Base-by-base conservation (phyloP, 2,797 vertebrate genomes). In the Coracias cyanogaster region DNA sequence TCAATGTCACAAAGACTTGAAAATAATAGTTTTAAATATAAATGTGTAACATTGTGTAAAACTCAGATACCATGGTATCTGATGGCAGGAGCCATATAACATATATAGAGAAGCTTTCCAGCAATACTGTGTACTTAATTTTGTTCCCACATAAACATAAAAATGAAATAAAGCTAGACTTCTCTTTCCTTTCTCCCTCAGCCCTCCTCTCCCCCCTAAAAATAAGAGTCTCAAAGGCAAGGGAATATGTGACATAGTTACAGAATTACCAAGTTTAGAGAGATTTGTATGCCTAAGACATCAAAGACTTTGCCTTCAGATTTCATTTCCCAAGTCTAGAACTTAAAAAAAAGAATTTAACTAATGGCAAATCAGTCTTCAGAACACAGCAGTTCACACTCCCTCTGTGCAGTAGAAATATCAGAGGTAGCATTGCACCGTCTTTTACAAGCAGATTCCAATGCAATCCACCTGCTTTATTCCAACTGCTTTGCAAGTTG, bases 1-100 rank as follows among this genome's bases (percentile, higher is more conserved):
- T 90, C 45, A 83, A 45, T 84, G 58, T 65, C 77, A 94, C 72
- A 86, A 83, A 93, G 41, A 33, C 46, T 76, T 37, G 83, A 83
- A 69, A 60, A 80, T 25, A 78, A 80, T 58, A 66, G 41, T 57
- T 93, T 78, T 33, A 65, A 78, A 65, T 45, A 46, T 20, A n/a
- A 86, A 83, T 28, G 9, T 58, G 2, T 12, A 52, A 72, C 19
- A 72, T 12, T 45, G 61, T 46, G 33, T 57, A 83, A 89, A 82
- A 69, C 37, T 86, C 52, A 69, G n/a, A 76, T 72, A 69, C 24
- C 12, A 41, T 29, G 20, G 7, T 41, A 90, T 39, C 61, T 71
- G n/a, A 1, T 49, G 24, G 15, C 15, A 79, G 16, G 8, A 90
- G 9, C 16, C 31, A 29, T 26, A 26, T 19, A 35, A 35, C 4